phyloP scores from a whole-genome alignment of 2,113 vertebrate species.

The Empidonax alnorum region DNA sequence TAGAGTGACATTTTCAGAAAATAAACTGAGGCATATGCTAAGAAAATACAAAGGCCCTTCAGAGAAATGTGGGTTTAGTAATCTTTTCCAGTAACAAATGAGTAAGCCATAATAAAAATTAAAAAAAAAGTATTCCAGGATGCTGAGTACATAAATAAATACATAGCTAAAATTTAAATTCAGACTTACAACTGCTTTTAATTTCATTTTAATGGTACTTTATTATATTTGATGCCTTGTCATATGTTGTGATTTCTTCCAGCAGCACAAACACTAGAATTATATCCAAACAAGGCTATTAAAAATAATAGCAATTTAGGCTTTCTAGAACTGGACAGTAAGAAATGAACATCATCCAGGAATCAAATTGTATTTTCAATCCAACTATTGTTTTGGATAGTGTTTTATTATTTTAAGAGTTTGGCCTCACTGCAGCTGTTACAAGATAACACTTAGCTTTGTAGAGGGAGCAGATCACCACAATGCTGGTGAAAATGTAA shows the following conservation, averaged over 20 bases:
- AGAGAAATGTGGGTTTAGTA: conserved; percentile 15
- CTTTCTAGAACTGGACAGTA: background rate
- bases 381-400: background rate
- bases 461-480: background rate
- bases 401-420: background rate
- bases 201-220: background rate
- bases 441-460: background rate
- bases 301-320: background rate
- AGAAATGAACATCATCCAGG: background rate
- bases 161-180: background rate
- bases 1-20: background rate
- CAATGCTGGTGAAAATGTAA: background rate
- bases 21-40: background rate
- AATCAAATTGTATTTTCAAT: background rate
- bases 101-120: background rate
- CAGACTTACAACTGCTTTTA: background rate
- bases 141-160: background rate
- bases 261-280: background rate
- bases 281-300: background rate
- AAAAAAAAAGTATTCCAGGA: background rate
- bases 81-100: background rate
- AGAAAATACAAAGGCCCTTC: background rate
- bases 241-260: background rate
- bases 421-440: background rate
- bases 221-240: background rate